A percentile compares a stretch with the other conserved stretches of the same genome.
These are phyloP conservation scores for Syrrhaptes paradoxus DNA, from an alignment of 2,113 vertebrate genomes.

Conservation along the genomic window DNA sequence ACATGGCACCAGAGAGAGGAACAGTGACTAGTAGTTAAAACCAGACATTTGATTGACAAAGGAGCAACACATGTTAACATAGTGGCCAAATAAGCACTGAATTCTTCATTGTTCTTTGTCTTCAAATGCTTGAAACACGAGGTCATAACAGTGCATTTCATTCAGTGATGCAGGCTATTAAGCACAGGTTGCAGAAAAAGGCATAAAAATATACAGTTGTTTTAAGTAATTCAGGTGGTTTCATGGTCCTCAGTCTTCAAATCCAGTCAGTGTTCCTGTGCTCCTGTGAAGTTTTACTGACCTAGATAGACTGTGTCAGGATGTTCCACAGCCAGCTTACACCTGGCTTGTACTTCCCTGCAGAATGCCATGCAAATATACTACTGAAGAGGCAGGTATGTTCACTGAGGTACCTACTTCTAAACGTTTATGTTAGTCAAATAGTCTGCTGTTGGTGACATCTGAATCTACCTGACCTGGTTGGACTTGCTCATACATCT, in stretches of 20 bases:
- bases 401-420: background rate
- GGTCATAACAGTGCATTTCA: background rate
- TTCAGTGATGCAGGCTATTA: background rate
- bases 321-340: background rate
- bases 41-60: background rate
- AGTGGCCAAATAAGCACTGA: background rate
- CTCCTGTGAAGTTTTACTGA: background rate
- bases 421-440: background rate
- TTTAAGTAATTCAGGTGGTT: background rate
- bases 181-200: background rate
- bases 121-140: background rate
- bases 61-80: background rate
- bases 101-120: background rate
- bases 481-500: background rate
- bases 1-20: background rate
- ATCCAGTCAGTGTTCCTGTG: background rate
- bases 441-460: background rate
- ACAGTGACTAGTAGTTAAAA: background rate
- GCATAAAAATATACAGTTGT: background rate
- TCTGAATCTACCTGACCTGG: background rate
- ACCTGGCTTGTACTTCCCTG: background rate
- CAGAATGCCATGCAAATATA: background rate
- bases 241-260: background rate
- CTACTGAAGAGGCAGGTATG: background rate
- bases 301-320: background rate